Percentiles rank a stretch among this genome's conserved stretches.
These are phyloP conservation scores for Halcyon badia DNA, from an alignment of 2,797 vertebrate species.

Conservation along the genomic window DNA sequence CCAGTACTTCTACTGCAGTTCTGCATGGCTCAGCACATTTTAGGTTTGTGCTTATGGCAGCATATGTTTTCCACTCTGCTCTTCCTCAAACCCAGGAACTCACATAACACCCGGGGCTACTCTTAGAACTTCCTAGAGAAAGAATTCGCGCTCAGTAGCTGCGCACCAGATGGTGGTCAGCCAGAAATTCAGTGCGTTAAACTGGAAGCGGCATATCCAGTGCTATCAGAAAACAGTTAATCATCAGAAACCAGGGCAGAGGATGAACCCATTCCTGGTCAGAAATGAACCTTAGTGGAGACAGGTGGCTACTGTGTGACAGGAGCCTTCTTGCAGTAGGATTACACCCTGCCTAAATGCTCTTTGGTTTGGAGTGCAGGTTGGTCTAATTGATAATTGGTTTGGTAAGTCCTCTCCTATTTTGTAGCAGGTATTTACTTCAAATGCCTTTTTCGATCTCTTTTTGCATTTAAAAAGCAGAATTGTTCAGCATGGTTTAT, in stretches of 20 bases:
- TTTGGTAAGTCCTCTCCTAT: background rate
- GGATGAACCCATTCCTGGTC: background rate
- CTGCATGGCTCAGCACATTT: background rate
- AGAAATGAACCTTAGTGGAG: background rate
- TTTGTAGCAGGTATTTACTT: background rate
- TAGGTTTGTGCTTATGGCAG: background rate
- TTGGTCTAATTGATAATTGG: background rate
- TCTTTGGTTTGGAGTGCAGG: background rate
- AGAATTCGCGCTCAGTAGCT: background rate
- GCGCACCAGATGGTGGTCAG: background rate
- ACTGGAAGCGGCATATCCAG: background rate
- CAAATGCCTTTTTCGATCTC: background rate
- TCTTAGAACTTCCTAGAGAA: background rate
- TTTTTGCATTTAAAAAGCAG: slow-evolving; percentile 3
- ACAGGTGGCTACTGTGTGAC: background rate
- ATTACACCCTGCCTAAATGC: background rate
- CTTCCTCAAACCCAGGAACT: background rate
- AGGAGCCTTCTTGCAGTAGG: background rate
- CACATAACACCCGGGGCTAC: background rate
- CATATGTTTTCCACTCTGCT: background rate
- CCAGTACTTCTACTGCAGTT: slow-evolving; percentile 7
- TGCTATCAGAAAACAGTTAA: background rate
- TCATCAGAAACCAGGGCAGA: background rate
- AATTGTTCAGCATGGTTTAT: background rate
- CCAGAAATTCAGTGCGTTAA: background rate